These are phyloP conservation scores for Dendroctonus ponderosae DNA, from an alignment of 1,140 invertebrate species.

Conservation along the genomic window DNA sequence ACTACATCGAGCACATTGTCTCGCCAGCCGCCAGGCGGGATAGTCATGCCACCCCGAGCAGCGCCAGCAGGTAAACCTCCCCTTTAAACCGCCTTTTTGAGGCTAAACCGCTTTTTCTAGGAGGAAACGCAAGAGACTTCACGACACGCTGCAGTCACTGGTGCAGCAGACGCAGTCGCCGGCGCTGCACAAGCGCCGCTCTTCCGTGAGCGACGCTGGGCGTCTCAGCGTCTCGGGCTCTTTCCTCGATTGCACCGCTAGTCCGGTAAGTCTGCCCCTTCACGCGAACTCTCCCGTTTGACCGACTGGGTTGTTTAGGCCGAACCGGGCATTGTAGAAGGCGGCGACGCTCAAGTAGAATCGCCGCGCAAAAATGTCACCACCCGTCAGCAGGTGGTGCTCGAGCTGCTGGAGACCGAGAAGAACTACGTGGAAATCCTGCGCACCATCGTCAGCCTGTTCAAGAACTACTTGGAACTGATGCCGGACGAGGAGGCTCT, in stretches of 20 bases:
- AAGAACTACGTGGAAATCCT: slow-evolving; percentile 95
- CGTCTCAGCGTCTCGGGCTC: slow-evolving; percentile 81
- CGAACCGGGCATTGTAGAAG: slow-evolving; percentile 52
- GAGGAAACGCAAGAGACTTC: slow-evolving; percentile 73
- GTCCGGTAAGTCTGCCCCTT: slow-evolving; percentile 60
- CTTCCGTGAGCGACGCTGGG: slow-evolving; percentile 78
- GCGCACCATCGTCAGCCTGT: slow-evolving; percentile 89
- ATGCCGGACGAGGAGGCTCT: slow-evolving; percentile 73
- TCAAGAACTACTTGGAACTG: slow-evolving; percentile 89
- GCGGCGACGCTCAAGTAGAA: slow-evolving; percentile 57
- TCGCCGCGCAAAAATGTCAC: slow-evolving; percentile 67
- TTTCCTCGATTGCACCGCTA: slow-evolving; percentile 80
- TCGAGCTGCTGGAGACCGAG: slow-evolving; percentile 94
- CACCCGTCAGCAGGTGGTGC: slow-evolving; percentile 81
- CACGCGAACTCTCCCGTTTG: not conserved
- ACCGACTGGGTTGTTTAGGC: not conserved
- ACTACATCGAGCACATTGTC: slow-evolving; percentile 45
- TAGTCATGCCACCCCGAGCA: slow-evolving; percentile 56
- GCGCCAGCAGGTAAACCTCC: slow-evolving; percentile 42
- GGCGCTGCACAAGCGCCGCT: slow-evolving; percentile 67
- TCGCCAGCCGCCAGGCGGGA: slow-evolving; percentile 60
- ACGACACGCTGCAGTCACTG: slow-evolving; percentile 50
- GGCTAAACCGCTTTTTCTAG: slow-evolving; percentile 32
- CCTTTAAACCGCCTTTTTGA: not conserved
- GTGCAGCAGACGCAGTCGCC: slow-evolving; percentile 54